Conservation (phyloP, 1,140 invertebrate species). For the Coenobita brevimanus region DNA sequence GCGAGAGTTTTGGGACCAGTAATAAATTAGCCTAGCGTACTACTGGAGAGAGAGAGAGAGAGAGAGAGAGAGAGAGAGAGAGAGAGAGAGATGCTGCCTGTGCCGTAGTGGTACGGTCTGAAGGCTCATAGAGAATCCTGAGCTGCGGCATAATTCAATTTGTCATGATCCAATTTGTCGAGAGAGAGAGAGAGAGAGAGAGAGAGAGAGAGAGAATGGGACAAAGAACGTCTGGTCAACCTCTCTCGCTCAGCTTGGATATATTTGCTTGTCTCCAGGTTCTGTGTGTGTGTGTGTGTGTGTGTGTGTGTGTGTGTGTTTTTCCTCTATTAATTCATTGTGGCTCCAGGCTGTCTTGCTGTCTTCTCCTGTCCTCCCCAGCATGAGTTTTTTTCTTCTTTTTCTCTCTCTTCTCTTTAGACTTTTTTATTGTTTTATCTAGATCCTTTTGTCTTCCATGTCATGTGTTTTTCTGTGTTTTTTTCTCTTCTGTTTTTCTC, state of each 20-base stretch:
- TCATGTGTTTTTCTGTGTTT: too few relatives aligned
- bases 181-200: too few relatives aligned
- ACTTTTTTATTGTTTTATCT: too few relatives aligned
- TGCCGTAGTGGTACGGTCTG: neutral
- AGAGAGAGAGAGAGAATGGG: too few relatives aligned
- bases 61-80: too few relatives aligned
- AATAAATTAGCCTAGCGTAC: too few relatives aligned
- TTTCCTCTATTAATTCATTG: too few relatives aligned
- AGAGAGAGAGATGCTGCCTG: too few relatives aligned
- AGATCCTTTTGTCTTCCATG: too few relatives aligned
- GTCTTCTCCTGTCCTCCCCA: neutral
- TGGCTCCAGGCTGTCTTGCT: neutral
- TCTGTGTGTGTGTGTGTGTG: neutral
- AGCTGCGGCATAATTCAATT: slow-evolving; percentile 27
- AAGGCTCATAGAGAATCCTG: neutral
- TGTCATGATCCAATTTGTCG: slow-evolving; percentile 41
- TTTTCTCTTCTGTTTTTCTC: neutral
- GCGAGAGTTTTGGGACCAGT: neutral
- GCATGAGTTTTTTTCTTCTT: neutral
- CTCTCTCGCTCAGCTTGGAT: neutral
- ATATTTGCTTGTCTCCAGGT: neutral
- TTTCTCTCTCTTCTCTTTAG: too few relatives aligned
- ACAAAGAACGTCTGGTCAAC: neutral
- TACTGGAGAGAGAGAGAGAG: too few relatives aligned
- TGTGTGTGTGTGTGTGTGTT: too few relatives aligned